These are phyloP conservation scores for Musca vetustissima DNA, from an alignment of 1,140 invertebrate genomes.

Conservation along the genomic window DNA sequence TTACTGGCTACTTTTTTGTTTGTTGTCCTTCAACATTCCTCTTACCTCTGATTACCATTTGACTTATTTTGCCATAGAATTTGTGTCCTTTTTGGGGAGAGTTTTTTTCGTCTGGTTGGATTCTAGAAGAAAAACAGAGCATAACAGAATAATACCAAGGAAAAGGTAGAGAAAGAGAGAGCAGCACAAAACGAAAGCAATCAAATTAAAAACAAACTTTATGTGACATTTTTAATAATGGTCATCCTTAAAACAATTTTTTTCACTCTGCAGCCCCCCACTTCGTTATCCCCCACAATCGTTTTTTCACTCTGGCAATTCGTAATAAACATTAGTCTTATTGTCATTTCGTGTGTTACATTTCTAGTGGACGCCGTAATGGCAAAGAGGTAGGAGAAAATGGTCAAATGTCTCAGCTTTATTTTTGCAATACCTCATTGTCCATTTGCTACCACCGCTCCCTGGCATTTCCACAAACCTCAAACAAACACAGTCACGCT, in stretches of 20 bases:
- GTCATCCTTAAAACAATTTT: conserved; percentile 17
- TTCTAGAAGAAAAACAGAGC: no score
- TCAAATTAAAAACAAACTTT: conserved; percentile 23
- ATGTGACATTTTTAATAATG: conserved; percentile 24
- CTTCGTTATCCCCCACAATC: neutral
- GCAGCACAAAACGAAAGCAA: neutral
- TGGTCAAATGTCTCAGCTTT: no score
- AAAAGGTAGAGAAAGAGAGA: neutral
- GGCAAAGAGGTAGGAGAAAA: no score
- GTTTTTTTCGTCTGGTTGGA: neutral
- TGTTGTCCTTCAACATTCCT: neutral
- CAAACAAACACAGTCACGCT: no score
- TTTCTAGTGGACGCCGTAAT: neutral
- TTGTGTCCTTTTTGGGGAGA: neutral
- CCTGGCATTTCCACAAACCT: no score
- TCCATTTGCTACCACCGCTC: no score
- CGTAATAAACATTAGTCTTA: conserved; percentile 21
- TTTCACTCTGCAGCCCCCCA: neutral
- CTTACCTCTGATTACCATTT: neutral
- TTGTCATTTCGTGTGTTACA: conserved; percentile 15
- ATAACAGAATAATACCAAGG: neutral
- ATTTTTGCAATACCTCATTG: no score
- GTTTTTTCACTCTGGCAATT: conserved; percentile 13
- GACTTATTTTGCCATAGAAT: neutral
- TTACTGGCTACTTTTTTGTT: neutral